These are phyloP conservation scores for Galago senegalensis DNA, from an alignment of 2,797 vertebrate genomes.

Conservation along the genomic window DNA sequence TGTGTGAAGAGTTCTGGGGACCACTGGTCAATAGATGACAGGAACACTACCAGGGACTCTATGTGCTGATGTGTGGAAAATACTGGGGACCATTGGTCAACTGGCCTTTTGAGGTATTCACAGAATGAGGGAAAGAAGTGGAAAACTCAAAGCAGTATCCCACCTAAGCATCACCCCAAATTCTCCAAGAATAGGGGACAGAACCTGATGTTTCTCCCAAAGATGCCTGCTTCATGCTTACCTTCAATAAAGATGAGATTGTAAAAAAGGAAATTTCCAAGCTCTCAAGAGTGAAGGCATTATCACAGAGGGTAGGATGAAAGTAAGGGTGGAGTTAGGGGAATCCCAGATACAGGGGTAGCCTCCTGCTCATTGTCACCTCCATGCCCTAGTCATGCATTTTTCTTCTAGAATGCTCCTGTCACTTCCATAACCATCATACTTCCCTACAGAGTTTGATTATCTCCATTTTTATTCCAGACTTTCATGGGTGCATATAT, in stretches of 20 bases:
- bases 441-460: not conserved
- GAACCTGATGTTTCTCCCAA: not conserved
- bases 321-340: not conserved
- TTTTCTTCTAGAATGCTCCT: slow-evolving; percentile 34
- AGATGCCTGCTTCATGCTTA: not conserved
- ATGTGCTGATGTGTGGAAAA: not conserved
- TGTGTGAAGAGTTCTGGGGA: not conserved
- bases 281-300: not conserved
- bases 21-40: not conserved
- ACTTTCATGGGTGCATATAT: not conserved
- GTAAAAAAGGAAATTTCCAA: slow-evolving; percentile 21
- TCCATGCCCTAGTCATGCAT: not conserved
- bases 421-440: not conserved
- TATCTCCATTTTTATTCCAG: not conserved
- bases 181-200: not conserved
- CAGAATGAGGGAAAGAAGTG: not conserved
- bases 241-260: not conserved
- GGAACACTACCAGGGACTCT: not conserved
- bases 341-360: not conserved
- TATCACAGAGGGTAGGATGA: not conserved
- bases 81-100: not conserved
- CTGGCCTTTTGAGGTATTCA: not conserved
- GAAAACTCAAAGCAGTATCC: not conserved
- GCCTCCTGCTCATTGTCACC: not conserved
- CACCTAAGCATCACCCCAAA: not conserved